Evolutionary conservation across 2,797 vertebrate genomes (phyloP).

Genomic region (Meriones psammophilus): DNA sequence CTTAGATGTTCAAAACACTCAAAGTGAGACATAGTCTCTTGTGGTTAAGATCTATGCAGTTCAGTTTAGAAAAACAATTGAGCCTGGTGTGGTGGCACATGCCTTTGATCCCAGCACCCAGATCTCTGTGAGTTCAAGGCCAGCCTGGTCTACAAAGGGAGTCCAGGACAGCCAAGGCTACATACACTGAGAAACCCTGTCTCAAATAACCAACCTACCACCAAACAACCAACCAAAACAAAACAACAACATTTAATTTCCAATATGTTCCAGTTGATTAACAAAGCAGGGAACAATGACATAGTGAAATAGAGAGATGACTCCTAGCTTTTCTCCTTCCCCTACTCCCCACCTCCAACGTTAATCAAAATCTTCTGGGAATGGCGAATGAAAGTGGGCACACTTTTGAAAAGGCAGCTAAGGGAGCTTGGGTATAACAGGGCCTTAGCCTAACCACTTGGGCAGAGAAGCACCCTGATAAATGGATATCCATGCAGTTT

Average conservation of each 20-base stretch:
- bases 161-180: no score
- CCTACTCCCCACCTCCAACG: not conserved
- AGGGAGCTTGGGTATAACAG: not conserved
- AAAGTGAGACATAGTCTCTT: not conserved
- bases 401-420: not conserved
- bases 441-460: not conserved
- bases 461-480: not conserved
- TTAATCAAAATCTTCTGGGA: not conserved
- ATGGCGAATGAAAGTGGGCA: not conserved
- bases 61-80: not conserved
- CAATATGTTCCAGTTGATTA: not conserved
- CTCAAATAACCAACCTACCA: no score
- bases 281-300: not conserved
- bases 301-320: not conserved
- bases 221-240: no score
- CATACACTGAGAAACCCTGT: no score
- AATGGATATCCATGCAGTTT: not conserved
- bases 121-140: no score
- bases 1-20: slow-evolving; percentile 7
- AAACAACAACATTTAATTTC: not conserved
- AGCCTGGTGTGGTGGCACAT: not conserved
- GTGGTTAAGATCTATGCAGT: not conserved
- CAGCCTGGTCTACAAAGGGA: no score
- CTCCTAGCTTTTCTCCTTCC: not conserved
- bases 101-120: no score